Base-by-base conservation (phyloP, 2,797 vertebrate species). In the Megalops cyprinoides region DNA sequence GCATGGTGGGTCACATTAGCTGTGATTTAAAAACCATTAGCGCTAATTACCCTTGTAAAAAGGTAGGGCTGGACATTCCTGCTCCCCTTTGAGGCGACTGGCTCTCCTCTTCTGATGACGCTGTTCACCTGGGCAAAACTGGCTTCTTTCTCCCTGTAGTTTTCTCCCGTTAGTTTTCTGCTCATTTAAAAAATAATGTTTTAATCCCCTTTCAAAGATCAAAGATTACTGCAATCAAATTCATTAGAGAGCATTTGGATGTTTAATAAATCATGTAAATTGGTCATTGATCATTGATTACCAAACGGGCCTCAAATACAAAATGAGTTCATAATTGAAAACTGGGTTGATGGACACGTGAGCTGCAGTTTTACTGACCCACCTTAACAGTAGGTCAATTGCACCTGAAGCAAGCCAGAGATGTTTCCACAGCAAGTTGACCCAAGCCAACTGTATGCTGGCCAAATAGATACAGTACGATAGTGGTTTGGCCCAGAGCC, bases 251-350 rank as follows among this genome's bases (percentile, higher is more conserved):
- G 28, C 31, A 65, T 34, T 65, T 31, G 60, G 60, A 65, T 65
- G 44, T 71, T 42, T 44, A 42, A 42, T 71, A 39, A 42, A 44
- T 71, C 37, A n/a, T 71, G 18, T 71, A 71, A 44, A 4, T 42
- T 23, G n/a, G 37, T 71, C 67, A 9, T 71, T 10, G 42, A 71
- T n/a, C 39, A 44, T 44, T 42, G 20, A 44, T 71, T 15, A 71
- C 44, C n/a, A 44, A 71, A 71, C 62, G 67, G 34, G 62, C 9
- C 31, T 71, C 44, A 71, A 71, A 42, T 42, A 69, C 39, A 44
- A 42, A 71, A 23, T 1, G 25, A 42, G 67, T 8, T 12, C n/a
- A 8, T n/a, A n/a, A n/a, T n/a, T n/a, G n/a, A n/a, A n/a, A n/a
- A n/a, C n/a, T n/a, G n/a, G n/a, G n/a, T n/a, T n/a, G n/a, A n/a